A percentile compares a stretch with the other conserved stretches of the same genome.
Conservation (phyloP, 2,888 invertebrate genomes). For the Ecliptopera silaceata region DNA sequence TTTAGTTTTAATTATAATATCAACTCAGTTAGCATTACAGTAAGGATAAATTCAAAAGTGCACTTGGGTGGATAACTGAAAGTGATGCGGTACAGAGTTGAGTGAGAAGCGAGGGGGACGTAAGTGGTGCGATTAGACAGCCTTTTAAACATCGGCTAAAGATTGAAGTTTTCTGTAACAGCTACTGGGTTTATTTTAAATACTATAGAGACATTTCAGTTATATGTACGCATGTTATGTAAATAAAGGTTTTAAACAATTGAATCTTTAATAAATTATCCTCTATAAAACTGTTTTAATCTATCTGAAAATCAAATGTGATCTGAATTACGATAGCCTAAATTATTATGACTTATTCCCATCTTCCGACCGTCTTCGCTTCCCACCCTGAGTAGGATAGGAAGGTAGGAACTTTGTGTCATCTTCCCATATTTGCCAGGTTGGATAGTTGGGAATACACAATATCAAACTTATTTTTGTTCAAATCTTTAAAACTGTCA, state of each 20-base stretch:
- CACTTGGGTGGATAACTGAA: constrained; percentile 3
- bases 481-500: too few species aligned
- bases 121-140: constrained; percentile 31
- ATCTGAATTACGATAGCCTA: constrained; percentile 34
- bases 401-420: too few species aligned
- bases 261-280: constrained; percentile 54
- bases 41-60: constrained; percentile 47
- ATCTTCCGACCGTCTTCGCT: too few species aligned
- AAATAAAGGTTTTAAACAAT: constrained; percentile 72
- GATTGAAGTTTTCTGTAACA: constrained; percentile 43
- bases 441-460: too few species aligned
- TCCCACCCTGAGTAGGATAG: too few species aligned
- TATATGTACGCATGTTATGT: constrained; percentile 73
- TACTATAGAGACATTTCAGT: constrained; percentile 68
- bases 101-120: constrained; percentile 14
- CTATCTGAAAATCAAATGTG: constrained; percentile 37
- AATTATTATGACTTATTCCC: too few species aligned
- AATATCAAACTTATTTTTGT: too few species aligned
- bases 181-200: constrained; percentile 64
- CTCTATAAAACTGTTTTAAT: constrained; percentile 38
- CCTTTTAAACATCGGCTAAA: constrained; percentile 34
- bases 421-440: too few species aligned
- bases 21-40: constrained; percentile 58
- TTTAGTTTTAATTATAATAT: constrained; percentile 64
- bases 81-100: neutral